Evolutionary conservation across 2,113 vertebrate species (phyloP).

Genomic region (Gopherus flavomarginatus): DNA sequence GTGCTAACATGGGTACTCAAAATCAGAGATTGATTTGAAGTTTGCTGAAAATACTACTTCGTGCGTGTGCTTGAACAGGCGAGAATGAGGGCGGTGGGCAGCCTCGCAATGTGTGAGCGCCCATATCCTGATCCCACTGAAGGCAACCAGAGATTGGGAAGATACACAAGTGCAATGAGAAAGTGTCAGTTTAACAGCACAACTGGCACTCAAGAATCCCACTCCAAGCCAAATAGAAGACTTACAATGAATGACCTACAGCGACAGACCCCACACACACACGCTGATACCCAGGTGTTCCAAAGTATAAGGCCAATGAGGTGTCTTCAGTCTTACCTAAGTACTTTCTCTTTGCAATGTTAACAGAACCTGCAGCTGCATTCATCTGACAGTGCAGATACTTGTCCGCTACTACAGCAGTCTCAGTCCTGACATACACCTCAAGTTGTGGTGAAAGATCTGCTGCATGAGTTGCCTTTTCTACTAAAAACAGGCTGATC

Average conservation of each 20-base stretch:
- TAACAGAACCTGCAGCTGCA: neutral
- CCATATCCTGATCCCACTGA: accelerated
- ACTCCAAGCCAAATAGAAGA: conserved; percentile 31
- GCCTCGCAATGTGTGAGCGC: accelerated
- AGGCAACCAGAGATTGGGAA: neutral
- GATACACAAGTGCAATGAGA: neutral
- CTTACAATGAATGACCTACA: conserved; percentile 44
- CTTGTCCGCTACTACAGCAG: neutral
- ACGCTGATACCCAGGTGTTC: neutral
- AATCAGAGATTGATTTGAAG: neutral
- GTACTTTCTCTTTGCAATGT: neutral
- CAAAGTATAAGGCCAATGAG: conserved; percentile 9
- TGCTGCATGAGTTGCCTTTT: neutral
- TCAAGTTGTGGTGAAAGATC: neutral
- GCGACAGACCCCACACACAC: neutral
- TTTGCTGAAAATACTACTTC: neutral
- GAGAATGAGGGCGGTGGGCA: neutral
- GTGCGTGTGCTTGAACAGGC: accelerated
- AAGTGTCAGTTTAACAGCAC: conserved; percentile 40
- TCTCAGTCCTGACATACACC: conserved; percentile 2
- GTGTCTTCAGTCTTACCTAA: neutral
- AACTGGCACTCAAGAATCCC: conserved; percentile 30
- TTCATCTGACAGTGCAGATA: neutral
- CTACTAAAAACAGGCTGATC: neutral
- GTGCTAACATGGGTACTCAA: neutral